Evolutionary conservation across 2,888 invertebrate species (phyloP).

Genomic region (Dryococelus australis): DNA sequence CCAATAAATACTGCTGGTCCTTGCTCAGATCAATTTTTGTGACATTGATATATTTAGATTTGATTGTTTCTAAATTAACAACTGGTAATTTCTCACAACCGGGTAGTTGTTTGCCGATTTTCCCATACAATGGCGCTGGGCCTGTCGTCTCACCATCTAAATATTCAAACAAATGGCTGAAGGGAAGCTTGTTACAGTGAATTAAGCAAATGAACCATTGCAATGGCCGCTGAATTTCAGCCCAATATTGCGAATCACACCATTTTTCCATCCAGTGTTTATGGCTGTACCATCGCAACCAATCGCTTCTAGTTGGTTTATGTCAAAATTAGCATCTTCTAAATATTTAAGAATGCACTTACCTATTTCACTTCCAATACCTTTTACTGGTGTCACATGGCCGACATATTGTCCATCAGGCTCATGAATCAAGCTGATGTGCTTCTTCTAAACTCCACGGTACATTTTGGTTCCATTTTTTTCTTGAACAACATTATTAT

Average conservation of each 20-base stretch:
- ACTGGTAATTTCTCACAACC: conserved; percentile 41
- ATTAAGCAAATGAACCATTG: not conserved
- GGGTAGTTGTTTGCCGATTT: conserved; percentile 48
- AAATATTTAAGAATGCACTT: no score
- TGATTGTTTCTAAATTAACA: conserved; percentile 23
- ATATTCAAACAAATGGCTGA: not conserved
- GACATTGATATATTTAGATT: not conserved
- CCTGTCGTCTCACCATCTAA: not conserved
- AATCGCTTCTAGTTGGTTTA: no score
- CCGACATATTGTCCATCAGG: no score
- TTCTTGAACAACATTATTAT: no score
- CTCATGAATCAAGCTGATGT: not conserved
- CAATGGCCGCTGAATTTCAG: not conserved
- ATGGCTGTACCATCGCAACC: no score
- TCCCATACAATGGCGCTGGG: conserved; percentile 45
- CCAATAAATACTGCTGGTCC: conserved; percentile 46
- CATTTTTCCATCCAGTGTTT: no score
- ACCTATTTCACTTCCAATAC: no score
- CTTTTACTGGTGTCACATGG: no score
- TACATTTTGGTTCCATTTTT: no score
- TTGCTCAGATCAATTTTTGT: conserved; percentile 40
- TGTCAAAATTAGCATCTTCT: no score
- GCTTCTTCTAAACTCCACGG: no score
- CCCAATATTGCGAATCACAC: not conserved
- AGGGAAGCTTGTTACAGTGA: not conserved